Base-by-base conservation (phyloP, 2,113 vertebrate genomes). In the Atlantisia rogersi region DNA sequence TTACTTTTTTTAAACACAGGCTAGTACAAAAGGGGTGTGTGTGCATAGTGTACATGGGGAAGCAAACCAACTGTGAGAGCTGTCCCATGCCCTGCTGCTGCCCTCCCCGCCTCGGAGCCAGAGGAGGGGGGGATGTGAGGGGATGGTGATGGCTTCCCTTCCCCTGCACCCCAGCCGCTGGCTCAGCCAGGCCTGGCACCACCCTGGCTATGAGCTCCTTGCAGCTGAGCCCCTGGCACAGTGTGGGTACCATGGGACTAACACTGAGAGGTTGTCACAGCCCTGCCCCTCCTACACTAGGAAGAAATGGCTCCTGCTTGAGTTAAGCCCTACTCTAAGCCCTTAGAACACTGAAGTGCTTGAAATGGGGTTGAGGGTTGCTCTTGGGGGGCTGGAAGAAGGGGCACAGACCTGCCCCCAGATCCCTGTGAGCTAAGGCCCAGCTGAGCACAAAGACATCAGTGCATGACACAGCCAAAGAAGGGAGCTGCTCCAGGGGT, bases 11-110 rank as follows among this genome's bases (percentile, higher is more conserved):
- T 78, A 16, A 94, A 92, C 92, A 94, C 85, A 28, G 82, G 77
- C 90, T 94, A 79, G 95, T 96, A 96, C 91, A 96, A 94, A 96
- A 97, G 86, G 60, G 76, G 1, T 35, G 70, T 39, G 60, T 15
- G 71, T 70, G 86, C 60, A 60, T 6, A 78, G 90, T 26, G 1
- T 11, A 60, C 13, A 15, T 0, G 24, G 53, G 65, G 15, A 25
- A 95, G 93, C 75, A 7, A 16, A 50, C 3, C 10, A 39, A 15
- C 32, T 10, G 71, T 86, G 78, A 19, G 1, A 58, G 29, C 5
- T 24, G 28, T 29, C 37, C 42, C 64, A 6, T 22, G 6, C 26
- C 42, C 69, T 52, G 7, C 12, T 25, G 8, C 15, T 22, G 5
- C 9, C 7, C 59, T 74, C 40, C 40, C 32, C 22, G 48, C 48